These are phyloP conservation scores for Dendrocincla tyrannina DNA, from an alignment of 2,797 vertebrate species.

Conservation along the genomic window DNA sequence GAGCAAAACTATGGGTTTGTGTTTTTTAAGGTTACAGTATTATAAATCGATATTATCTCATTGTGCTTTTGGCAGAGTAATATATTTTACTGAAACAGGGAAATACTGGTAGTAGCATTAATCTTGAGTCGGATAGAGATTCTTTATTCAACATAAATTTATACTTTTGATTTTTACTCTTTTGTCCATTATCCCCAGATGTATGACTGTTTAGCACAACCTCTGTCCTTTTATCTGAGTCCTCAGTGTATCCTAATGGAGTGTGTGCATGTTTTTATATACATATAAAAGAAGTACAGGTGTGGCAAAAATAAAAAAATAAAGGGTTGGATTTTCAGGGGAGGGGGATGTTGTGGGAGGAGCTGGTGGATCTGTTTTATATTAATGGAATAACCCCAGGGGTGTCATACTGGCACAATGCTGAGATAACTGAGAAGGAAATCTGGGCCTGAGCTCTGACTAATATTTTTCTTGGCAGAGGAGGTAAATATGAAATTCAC, in stretches of 20 bases:
- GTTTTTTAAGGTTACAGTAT: slow-evolving; percentile 6
- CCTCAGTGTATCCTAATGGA: background rate
- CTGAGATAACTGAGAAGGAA: background rate
- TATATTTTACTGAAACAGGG: background rate
- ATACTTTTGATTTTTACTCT: background rate
- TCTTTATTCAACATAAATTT: slow-evolving; percentile 11
- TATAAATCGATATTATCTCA: slow-evolving; percentile 17
- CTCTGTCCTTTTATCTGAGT: background rate
- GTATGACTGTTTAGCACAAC: background rate
- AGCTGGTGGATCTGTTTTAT: background rate
- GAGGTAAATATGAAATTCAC: background rate
- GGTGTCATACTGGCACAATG: background rate
- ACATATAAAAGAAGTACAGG: background rate
- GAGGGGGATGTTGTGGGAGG: background rate
- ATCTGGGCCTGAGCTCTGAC: background rate
- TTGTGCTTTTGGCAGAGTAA: background rate
- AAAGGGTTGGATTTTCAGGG: background rate
- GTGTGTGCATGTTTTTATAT: background rate
- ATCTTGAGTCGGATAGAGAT: background rate
- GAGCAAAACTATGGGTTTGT: slow-evolving; percentile 15
- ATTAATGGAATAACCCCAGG: background rate
- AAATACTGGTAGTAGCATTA: background rate
- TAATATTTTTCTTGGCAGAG: background rate
- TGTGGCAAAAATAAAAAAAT: background rate
- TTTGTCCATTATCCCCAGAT: background rate